A percentile compares a stretch with the other conserved stretches of the same genome.
Evolutionary conservation across 1,140 invertebrate species (phyloP).

Genomic region (Ips nitidus): DNA sequence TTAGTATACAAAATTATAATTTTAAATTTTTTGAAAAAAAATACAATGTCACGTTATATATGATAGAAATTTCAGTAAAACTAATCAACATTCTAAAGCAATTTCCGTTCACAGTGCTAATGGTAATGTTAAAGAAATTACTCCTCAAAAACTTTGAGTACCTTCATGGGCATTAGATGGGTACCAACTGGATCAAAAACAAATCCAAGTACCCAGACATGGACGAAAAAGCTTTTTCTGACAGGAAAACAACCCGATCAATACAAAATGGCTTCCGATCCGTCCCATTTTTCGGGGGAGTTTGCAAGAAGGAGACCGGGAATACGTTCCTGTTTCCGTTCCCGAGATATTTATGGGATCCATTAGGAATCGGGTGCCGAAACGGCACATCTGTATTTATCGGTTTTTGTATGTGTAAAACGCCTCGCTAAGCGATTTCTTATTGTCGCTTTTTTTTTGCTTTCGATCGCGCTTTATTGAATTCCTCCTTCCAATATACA

Average conservation of each 20-base stretch:
- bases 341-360: constrained; percentile 21
- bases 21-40: too few relatives aligned
- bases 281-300: background rate
- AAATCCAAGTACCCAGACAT: too few relatives aligned
- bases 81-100: too few relatives aligned
- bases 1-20: too few relatives aligned
- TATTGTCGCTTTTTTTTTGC: constrained; percentile 4
- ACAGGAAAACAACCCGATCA: background rate
- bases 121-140: too few relatives aligned
- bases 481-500: background rate
- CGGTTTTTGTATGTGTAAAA: constrained; percentile 21
- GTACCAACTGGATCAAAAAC: too few relatives aligned
- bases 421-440: constrained; percentile 11
- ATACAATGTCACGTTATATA: too few relatives aligned
- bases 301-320: constrained; percentile 3
- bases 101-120: too few relatives aligned
- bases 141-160: too few relatives aligned
- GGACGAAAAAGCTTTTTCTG: too few relatives aligned
- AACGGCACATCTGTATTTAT: constrained; percentile 19
- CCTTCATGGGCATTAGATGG: too few relatives aligned
- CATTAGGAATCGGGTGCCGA: constrained; percentile 23
- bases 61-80: too few relatives aligned
- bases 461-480: background rate
- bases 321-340: constrained; percentile 8
- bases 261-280: background rate